A percentile compares a stretch with the other conserved stretches of the same genome.
Evolutionary conservation across 2,113 vertebrate species (phyloP).

Genomic region (Oriolus oriolus): DNA sequence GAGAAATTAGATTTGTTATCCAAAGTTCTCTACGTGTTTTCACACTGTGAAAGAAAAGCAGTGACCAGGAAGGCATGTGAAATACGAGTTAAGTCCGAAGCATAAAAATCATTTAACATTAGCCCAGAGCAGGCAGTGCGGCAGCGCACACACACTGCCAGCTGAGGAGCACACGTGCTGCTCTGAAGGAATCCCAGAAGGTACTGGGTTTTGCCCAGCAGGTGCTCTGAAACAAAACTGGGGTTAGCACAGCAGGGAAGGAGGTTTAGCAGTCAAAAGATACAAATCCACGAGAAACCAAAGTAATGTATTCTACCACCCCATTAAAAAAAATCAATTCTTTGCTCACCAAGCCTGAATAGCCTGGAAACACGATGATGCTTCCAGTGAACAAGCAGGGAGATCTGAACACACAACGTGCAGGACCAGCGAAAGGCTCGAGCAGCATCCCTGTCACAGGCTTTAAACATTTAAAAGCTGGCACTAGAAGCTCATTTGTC

Average conservation of each 20-base stretch:
- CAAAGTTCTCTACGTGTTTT: background rate
- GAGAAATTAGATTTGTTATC: background rate
- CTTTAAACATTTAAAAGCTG: background rate
- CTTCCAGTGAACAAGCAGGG: background rate
- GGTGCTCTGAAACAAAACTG: background rate
- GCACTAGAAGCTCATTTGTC: background rate
- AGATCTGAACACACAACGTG: background rate
- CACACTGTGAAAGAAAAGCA: background rate
- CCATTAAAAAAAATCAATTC: background rate
- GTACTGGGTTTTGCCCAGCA: background rate
- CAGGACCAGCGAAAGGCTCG: background rate
- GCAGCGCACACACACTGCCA: fast-evolving
- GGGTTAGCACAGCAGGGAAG: background rate
- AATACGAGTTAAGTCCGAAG: background rate
- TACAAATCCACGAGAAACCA: background rate
- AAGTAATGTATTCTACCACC: background rate
- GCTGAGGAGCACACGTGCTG: background rate
- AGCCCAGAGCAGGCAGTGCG: background rate
- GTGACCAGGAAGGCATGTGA: background rate
- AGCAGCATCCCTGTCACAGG: background rate
- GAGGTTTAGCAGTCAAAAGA: background rate
- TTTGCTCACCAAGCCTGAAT: background rate
- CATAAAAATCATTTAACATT: background rate
- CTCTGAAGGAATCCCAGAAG: background rate
- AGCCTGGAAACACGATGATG: background rate